Conservation (phyloP, 2,888 invertebrate species). For the Ramazzottius varieornatus region DNA sequence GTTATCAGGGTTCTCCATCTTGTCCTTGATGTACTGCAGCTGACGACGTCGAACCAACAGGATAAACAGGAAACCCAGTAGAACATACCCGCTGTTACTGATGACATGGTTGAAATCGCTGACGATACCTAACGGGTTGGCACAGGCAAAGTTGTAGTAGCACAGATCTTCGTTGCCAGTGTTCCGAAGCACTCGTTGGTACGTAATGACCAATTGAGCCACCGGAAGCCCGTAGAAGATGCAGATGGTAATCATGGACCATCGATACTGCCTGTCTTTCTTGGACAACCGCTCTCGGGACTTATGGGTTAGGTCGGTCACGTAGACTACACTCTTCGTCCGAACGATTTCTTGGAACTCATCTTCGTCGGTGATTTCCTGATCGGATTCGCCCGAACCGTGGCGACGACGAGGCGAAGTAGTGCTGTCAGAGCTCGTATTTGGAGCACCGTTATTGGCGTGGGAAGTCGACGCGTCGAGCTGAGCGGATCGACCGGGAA, state of each 20-base stretch:
- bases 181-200: constrained; percentile 16
- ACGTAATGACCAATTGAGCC: constrained; percentile 22
- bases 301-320: constrained; percentile 39
- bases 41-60: neutral
- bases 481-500: too few species aligned
- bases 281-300: constrained; percentile 33
- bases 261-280: constrained; percentile 40
- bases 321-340: constrained; percentile 21
- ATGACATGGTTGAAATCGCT: constrained; percentile 64
- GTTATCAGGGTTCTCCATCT: neutral
- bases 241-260: constrained; percentile 25
- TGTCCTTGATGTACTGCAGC: neutral
- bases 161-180: constrained; percentile 46
- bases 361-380: too few species aligned
- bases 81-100: constrained; percentile 52
- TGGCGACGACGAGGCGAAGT: too few species aligned
- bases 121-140: constrained; percentile 45
- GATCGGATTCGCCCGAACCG: too few species aligned
- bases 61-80: constrained; percentile 24
- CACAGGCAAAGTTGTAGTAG: constrained; percentile 65
- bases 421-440: too few species aligned
- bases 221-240: constrained; percentile 19
- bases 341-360: neutral
- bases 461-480: too few species aligned
- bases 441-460: too few species aligned